Evolutionary conservation across 2,888 invertebrate genomes (phyloP).

Genomic region (Esperia sulphurella): DNA sequence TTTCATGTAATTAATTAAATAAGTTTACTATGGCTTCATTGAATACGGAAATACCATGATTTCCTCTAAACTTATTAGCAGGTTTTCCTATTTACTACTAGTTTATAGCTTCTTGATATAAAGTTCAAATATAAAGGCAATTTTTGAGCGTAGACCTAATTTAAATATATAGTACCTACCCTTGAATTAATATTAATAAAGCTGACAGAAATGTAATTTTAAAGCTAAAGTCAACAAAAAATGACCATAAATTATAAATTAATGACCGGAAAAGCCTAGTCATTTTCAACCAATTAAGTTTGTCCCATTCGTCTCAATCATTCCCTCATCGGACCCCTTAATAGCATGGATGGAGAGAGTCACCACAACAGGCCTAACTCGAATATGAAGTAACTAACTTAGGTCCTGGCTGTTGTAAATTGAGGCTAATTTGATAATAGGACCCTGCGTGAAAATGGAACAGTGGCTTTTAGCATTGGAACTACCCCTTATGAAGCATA

Average conservation of each 20-base stretch:
- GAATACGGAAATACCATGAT: too few species aligned
- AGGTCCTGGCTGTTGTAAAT: neutral
- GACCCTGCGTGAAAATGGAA: neutral
- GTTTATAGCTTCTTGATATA: too few species aligned
- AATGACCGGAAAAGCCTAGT: constrained; percentile 8
- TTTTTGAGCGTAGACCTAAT: too few species aligned
- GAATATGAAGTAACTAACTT: neutral
- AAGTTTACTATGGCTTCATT: too few species aligned
- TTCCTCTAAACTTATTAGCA: too few species aligned
- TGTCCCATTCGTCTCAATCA: constrained; percentile 35
- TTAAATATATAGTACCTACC: too few species aligned
- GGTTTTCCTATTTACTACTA: too few species aligned
- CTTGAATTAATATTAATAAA: too few species aligned
- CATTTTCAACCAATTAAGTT: constrained; percentile 30
- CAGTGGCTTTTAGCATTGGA: too few species aligned
- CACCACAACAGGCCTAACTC: constrained; percentile 8
- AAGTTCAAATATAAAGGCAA: too few species aligned
- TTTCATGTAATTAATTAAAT: too few species aligned
- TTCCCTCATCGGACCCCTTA: constrained; percentile 19
- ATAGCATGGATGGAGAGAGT: constrained; percentile 3
- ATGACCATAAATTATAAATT: constrained; percentile 12
- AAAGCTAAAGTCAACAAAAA: constrained; percentile 1
- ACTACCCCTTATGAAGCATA: too few species aligned
- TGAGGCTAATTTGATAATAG: neutral
- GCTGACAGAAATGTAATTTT: neutral